phyloP scores from a whole-genome alignment of 2,888 invertebrate genomes.

The Belgica antarctica region DNA sequence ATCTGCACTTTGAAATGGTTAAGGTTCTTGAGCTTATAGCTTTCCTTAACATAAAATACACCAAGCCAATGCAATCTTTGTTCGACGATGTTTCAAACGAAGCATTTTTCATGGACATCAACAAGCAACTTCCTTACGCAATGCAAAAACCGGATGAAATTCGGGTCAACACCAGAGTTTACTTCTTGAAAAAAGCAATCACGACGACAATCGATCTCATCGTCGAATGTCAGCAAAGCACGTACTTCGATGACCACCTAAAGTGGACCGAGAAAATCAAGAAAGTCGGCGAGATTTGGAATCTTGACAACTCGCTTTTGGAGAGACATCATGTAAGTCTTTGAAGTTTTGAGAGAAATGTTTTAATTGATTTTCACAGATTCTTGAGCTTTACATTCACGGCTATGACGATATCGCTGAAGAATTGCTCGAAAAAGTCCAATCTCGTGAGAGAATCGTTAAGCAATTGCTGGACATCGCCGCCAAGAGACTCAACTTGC shows the following conservation, averaged over 20 bases:
- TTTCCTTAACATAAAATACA: slow-evolving; percentile 70
- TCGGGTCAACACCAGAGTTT: slow-evolving; percentile 65
- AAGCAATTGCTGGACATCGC: slow-evolving; percentile 73
- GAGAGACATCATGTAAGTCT: slow-evolving; percentile 74
- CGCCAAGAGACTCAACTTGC: slow-evolving; percentile 74
- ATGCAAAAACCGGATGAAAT: slow-evolving; percentile 67
- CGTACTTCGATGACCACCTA: slow-evolving; percentile 58
- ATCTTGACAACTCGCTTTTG: slow-evolving; percentile 69
- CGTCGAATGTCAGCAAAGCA: slow-evolving; percentile 59
- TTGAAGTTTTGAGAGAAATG: slow-evolving; percentile 39
- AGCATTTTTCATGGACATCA: slow-evolving; percentile 55
- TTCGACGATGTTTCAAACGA: slow-evolving; percentile 71
- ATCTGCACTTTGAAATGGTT: slow-evolving; percentile 77
- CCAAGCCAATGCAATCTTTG: slow-evolving; percentile 69
- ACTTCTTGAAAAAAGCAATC: slow-evolving; percentile 72
- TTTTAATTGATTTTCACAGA: slow-evolving; percentile 51
- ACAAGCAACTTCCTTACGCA: slow-evolving; percentile 59
- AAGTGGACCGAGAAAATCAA: slow-evolving; percentile 73
- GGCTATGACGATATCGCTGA: slow-evolving; percentile 63
- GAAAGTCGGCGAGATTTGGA: slow-evolving; percentile 73
- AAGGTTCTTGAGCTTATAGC: slow-evolving; percentile 75
- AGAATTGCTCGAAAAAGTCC: slow-evolving; percentile 65
- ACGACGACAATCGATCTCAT: slow-evolving; percentile 72
- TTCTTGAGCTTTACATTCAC: slow-evolving; percentile 62
- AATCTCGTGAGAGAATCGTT: slow-evolving; percentile 68